Base-by-base conservation (phyloP, 2,113 vertebrate species). In the Perca schrenkii region DNA sequence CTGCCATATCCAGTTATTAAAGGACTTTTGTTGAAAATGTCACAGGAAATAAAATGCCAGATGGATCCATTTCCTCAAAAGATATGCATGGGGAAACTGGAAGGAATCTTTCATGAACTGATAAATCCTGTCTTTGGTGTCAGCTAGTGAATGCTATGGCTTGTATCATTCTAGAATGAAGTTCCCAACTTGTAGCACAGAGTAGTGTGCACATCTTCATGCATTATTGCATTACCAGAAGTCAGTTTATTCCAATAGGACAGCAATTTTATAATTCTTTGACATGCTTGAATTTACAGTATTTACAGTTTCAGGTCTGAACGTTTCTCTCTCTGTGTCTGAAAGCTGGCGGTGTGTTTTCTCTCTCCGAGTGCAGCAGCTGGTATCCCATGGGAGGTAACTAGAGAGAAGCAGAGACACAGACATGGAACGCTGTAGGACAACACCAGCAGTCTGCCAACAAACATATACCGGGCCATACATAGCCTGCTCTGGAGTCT, bases 311-410 rank as follows among this genome's bases (percentile, higher is more conserved):
- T 57, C 10, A 15, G 22, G 58, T 64, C 21, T 73, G 14, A 58
- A 36, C 7, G 21, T 54, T 47, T 66, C 1, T 71, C 6, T 64
- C 2, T 52, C 1, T 63, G 17, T n/a, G 21, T 80, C 43, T 74
- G 60, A 79, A 83, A 81, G 46, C 47, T 75, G 71, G 69, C 71
- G 47, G 13, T 57, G 62, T 67, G 78, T 74, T 81, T 77, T 84
- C 53, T 70, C 56, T 89, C 77, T 84, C 75, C 25, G 57, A 84
- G 77, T 64, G 28, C 79, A 88, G 88, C 91, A 89, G 89, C 88
- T 92, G 92, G 46, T 85, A 57, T 86, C 92, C 86, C 87, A 75
- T 6, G 88, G 91, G 90, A 81, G 8, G 89, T 89, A 91, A 92
- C 89, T n/a, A 92, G 87, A 91, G 87, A 79, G 56, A 54, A 65